Conservation (phyloP, 2,888 invertebrate species). For the Theodoxus fluviatilis region DNA sequence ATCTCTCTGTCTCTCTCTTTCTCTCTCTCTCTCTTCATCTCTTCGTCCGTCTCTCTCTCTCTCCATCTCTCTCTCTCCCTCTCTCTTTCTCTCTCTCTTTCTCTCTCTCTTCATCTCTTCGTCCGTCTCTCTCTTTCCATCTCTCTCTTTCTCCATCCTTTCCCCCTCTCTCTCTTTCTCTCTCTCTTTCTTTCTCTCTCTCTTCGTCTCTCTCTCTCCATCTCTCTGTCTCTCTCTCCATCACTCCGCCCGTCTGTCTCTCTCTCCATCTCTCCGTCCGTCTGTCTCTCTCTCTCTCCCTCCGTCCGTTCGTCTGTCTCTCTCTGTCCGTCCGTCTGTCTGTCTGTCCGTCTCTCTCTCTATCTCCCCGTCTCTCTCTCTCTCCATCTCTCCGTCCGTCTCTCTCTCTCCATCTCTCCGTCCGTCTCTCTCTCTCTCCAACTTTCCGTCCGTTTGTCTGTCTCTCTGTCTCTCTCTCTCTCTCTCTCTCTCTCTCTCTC, state of each 20-base stretch:
- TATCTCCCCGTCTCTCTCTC: too few relatives aligned
- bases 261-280: neutral
- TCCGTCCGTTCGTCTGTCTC: too few relatives aligned
- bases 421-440: too few relatives aligned
- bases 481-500: too few relatives aligned
- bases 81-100: neutral
- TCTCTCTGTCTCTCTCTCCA: neutral
- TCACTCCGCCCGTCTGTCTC: neutral
- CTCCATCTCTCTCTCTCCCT: slow-evolving; percentile 10
- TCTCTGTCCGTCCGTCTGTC: too few relatives aligned
- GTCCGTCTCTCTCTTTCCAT: neutral
- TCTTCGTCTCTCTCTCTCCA: neutral
- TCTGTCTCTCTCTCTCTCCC: neutral
- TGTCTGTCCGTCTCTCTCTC: too few relatives aligned
- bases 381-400: too few relatives aligned
- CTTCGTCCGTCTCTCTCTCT: slow-evolving; percentile 9
- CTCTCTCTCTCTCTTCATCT: slow-evolving; percentile 15
- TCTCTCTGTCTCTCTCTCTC: too few relatives aligned
- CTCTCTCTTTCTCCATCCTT: too few relatives aligned
- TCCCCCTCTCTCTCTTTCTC: neutral
- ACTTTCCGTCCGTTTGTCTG: too few relatives aligned
- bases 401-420: too few relatives aligned
- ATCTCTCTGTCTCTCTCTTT: neutral
- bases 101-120: neutral
- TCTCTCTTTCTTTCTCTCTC: neutral